Base-by-base conservation (phyloP, 2,888 invertebrate species). In the Clunio marinus region DNA sequence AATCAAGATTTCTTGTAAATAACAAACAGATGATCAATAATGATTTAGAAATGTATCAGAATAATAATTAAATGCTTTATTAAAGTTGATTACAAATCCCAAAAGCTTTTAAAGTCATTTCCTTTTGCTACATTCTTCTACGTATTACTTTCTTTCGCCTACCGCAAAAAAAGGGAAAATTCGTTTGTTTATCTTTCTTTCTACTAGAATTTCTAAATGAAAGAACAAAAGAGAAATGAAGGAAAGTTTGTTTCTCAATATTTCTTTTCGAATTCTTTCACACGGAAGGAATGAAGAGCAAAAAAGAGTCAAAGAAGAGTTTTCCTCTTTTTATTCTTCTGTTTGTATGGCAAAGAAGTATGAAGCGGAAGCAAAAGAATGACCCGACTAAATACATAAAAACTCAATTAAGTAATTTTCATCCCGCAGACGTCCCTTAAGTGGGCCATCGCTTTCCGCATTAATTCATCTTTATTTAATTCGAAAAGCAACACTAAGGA, bases 351-450 rank as follows among this genome's bases (percentile, higher is more conserved):
- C 4, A 4, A 4, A 32, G 10, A 32, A 32, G 10, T 7, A 15
- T 45, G 5, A 13, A 57, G 27, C 8, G 57, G 57, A n/a, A 57
- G 27, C 45, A 57, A 10, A 4, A 57, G 57, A 57, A 57, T 27
- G 57, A 51, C 51, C 51, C 51, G 51, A 51, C 51, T 51, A 51
- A 51, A 57, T 27, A 57, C 57, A 57, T 27, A 57, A 57, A 57
- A 57, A 57, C 57, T 57, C 57, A 57, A 57, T 57, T 57, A 57
- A 57, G 57, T 57, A 24, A 27, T 27, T 27, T 57, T 57, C 57
- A 22, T 25, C 3, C 51, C 51, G 35, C n/a, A 7, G 55, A 27
- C 3, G 20, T 57, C 57, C n/a, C 25, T 15, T 8, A 15, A 22
- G 25, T 7, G 25, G 20, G 25, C 13, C 17, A 51, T 51, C 51